These are phyloP conservation scores for Monodelphis domestica DNA, from an alignment of 2,797 vertebrate genomes.

Conservation along the genomic window DNA sequence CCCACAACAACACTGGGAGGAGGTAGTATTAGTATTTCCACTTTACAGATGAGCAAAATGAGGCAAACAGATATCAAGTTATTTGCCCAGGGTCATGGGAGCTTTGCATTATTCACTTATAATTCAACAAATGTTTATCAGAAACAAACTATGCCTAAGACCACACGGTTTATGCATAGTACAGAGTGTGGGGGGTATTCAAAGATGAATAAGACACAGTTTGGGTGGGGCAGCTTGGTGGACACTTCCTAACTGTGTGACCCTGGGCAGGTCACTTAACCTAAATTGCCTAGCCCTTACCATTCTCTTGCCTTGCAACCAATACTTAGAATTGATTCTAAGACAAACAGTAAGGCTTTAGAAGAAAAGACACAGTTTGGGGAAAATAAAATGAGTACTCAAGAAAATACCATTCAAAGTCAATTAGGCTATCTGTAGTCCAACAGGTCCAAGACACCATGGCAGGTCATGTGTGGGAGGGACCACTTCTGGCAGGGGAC, in stretches of 20 bases:
- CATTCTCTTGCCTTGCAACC: too few species aligned
- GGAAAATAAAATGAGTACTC: background rate
- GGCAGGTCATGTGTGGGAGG: background rate
- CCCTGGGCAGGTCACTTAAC: too few species aligned
- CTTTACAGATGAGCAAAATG: background rate
- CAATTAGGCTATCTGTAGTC: background rate
- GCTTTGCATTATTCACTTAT: background rate
- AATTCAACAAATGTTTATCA: background rate
- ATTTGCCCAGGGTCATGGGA: background rate
- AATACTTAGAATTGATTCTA: too few species aligned
- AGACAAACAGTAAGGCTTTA: too few species aligned
- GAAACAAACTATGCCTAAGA: background rate
- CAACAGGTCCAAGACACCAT: background rate
- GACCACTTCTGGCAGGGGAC: background rate
- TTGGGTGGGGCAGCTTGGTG: background rate
- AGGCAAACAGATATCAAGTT: background rate
- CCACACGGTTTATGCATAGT: too few species aligned
- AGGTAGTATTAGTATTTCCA: background rate
- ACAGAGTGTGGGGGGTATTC: background rate
- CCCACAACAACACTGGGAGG: background rate
- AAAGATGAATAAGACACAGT: background rate
- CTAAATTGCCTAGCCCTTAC: too few species aligned
- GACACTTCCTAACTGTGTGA: too few species aligned
- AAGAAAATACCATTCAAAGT: background rate
- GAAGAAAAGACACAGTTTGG: background rate